Evolutionary conservation across 2,888 invertebrate genomes (phyloP).

Genomic region (Chalcis sispes): DNA sequence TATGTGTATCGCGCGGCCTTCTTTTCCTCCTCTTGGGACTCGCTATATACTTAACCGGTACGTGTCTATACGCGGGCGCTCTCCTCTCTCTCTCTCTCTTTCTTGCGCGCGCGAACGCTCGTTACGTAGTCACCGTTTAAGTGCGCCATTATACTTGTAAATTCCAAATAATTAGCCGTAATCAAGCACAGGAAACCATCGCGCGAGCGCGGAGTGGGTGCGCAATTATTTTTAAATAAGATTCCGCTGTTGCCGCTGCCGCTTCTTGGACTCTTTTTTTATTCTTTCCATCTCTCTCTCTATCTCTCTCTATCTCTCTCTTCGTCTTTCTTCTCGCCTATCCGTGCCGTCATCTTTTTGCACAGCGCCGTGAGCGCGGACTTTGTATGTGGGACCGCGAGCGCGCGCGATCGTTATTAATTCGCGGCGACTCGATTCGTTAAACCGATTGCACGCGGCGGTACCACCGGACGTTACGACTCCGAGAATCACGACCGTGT

Average conservation of each 20-base stretch:
- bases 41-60: too few relatives aligned
- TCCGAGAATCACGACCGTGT: conserved; percentile 4
- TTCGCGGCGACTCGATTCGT: conserved; percentile 66
- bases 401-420: conserved; percentile 69
- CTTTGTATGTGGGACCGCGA: not conserved
- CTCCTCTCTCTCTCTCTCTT: conserved; percentile 33
- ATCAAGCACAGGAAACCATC: conserved; percentile 74
- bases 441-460: conserved; percentile 61
- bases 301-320: not conserved
- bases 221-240: conserved; percentile 76
- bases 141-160: conserved; percentile 75
- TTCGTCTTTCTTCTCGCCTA: conserved; percentile 6
- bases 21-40: not conserved
- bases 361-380: not conserved
- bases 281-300: not conserved
- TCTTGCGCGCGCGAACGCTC: conserved; percentile 58
- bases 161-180: conserved; percentile 75
- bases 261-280: conserved; percentile 63
- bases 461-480: conserved; percentile 67
- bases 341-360: conserved; percentile 43
- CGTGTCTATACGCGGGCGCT: too few relatives aligned
- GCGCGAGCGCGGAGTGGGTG: conserved; percentile 60
- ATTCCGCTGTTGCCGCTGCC: conserved; percentile 69
- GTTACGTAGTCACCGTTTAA: conserved; percentile 73
- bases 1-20: not conserved